These are phyloP conservation scores for Andrena trimmerana DNA, from an alignment of 2,888 invertebrate species.

Conservation along the genomic window DNA sequence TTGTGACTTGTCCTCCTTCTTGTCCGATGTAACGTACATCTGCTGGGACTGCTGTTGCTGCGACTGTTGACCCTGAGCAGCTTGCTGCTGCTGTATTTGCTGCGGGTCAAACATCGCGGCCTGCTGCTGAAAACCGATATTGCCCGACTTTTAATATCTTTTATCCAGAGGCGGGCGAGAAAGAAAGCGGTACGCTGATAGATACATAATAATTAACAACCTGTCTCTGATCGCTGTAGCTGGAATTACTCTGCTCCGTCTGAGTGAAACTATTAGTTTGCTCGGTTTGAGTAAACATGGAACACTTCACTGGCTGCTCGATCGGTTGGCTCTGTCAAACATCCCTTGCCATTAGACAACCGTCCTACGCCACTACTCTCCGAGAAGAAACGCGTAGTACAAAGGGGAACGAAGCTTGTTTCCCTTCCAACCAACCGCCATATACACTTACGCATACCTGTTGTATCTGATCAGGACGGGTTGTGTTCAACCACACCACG, in stretches of 20 bases:
- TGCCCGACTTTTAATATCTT: slow-evolving; percentile 4
- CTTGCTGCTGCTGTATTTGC: slow-evolving; percentile 89
- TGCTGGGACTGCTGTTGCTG: slow-evolving; percentile 85
- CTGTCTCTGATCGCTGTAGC: slow-evolving; percentile 82
- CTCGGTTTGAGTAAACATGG: slow-evolving; percentile 84
- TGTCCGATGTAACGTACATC: slow-evolving; percentile 82
- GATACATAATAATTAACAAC: slow-evolving; percentile 63
- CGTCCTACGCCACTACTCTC: too few relatives aligned
- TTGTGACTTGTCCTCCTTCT: slow-evolving; percentile 83
- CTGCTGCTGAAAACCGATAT: slow-evolving; percentile 67
- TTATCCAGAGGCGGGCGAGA: slow-evolving; percentile 8
- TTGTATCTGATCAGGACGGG: slow-evolving; percentile 83
- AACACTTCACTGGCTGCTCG: slow-evolving; percentile 81
- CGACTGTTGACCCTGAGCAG: slow-evolving; percentile 87
- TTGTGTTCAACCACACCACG: slow-evolving; percentile 83
- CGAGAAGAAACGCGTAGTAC: slow-evolving; percentile 32
- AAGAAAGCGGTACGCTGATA: neutral
- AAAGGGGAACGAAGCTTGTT: slow-evolving; percentile 16
- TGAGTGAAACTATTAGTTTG: slow-evolving; percentile 81
- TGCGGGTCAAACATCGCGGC: slow-evolving; percentile 84
- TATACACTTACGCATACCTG: slow-evolving; percentile 77
- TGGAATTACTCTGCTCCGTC: slow-evolving; percentile 82
- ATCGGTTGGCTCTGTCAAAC: slow-evolving; percentile 77
- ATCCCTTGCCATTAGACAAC: slow-evolving; percentile 60
- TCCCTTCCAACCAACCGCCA: slow-evolving; percentile 53